These are phyloP conservation scores for Ptychadena robeensis DNA, from an alignment of 2,797 vertebrate genomes.

Conservation along the genomic window DNA sequence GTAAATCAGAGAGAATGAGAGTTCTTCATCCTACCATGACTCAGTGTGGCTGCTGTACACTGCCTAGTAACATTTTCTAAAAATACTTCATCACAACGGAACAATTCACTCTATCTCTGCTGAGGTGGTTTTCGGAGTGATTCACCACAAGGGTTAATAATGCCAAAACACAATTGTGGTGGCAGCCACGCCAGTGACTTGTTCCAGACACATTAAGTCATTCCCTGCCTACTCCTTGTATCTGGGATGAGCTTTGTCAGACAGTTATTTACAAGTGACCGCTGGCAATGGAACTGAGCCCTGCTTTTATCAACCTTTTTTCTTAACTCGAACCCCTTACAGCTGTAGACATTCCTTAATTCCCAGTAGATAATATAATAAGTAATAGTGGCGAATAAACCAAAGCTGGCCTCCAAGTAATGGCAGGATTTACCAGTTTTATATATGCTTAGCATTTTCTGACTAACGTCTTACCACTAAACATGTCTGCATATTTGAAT, in stretches of 20 bases:
- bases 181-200: slow-evolving; percentile 7
- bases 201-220: slow-evolving; percentile 9
- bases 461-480: not conserved
- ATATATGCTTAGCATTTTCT: not conserved
- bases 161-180: slow-evolving; percentile 7
- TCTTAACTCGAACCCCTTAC: not conserved
- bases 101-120: not conserved
- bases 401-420: not conserved
- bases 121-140: not conserved
- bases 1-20: not conserved
- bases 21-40: not conserved
- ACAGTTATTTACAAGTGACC: slow-evolving; percentile 1
- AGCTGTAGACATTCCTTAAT: not conserved
- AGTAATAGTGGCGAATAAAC: not conserved
- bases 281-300: not conserved
- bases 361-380: not conserved
- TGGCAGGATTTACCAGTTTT: not conserved
- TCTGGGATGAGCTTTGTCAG: not conserved
- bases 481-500: not conserved
- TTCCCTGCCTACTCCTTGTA: not conserved
- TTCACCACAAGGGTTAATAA: slow-evolving; percentile 15
- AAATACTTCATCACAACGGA: not conserved
- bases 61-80: not conserved
- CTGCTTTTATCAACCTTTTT: not conserved
- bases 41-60: not conserved